These are phyloP conservation scores for Platysternon megacephalum DNA, from an alignment of 2,113 vertebrate species.

Conservation along the genomic window DNA sequence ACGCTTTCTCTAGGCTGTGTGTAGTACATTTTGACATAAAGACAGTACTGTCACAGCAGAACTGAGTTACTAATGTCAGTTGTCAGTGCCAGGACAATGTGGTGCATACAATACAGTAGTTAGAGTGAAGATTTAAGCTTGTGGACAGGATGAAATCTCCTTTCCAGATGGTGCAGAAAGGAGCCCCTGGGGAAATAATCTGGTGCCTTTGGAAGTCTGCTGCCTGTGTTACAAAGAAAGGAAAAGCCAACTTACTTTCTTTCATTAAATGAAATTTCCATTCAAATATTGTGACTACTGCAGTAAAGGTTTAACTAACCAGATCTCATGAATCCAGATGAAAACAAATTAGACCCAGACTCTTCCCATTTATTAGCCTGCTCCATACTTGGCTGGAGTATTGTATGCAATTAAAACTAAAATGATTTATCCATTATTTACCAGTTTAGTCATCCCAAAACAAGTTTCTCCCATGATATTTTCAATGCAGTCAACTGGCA, in stretches of 20 bases:
- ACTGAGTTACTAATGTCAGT: neutral
- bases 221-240: neutral
- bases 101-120: neutral
- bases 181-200: neutral
- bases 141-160: neutral
- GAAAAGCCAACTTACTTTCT: neutral
- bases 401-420: slow-evolving; percentile 54
- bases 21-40: neutral
- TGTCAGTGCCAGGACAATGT: neutral
- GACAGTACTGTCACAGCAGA: neutral
- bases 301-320: neutral
- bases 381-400: slow-evolving; percentile 39
- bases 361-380: neutral
- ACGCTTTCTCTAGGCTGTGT: fast-evolving
- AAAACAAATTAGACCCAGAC: slow-evolving; percentile 24
- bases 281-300: neutral
- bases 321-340: slow-evolving; percentile 56
- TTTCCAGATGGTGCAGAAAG: neutral
- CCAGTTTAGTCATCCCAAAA: slow-evolving; percentile 50
- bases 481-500: slow-evolving; percentile 22
- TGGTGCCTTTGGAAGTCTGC: neutral
- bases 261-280: neutral
- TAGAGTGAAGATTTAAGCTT: neutral
- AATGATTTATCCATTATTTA: slow-evolving; percentile 63
- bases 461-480: slow-evolving; percentile 59